Evolutionary conservation across 2,888 invertebrate species (phyloP).

Genomic region (Chalcis sispes): DNA sequence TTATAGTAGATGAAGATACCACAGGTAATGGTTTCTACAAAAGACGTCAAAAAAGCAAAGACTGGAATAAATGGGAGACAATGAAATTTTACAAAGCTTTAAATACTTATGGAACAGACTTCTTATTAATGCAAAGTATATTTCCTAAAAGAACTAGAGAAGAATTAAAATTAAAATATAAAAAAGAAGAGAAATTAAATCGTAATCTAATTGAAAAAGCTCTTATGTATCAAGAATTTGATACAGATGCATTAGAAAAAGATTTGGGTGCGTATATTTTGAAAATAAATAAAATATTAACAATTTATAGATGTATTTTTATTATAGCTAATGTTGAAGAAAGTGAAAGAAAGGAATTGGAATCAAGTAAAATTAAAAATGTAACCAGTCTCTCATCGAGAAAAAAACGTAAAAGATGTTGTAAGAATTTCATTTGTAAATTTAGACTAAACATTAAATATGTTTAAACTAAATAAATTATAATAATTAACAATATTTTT

Average conservation of each 20-base stretch:
- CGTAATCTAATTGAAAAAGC: constrained; percentile 86
- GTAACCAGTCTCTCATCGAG: constrained; percentile 45
- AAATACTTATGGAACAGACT: constrained; percentile 94
- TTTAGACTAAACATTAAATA: too few relatives aligned
- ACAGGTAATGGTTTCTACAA: constrained; percentile 82
- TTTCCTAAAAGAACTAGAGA: constrained; percentile 88
- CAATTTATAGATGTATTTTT: constrained; percentile 42
- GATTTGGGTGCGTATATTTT: constrained; percentile 77
- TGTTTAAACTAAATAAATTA: too few relatives aligned
- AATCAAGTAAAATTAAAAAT: constrained; percentile 57
- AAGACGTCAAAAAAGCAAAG: constrained; percentile 82
- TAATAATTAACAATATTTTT: constrained; percentile 13
- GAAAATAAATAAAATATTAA: not conserved
- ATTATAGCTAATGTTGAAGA: constrained; percentile 65
- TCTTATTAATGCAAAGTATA: constrained; percentile 89
- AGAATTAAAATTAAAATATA: constrained; percentile 94
- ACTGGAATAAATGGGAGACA: constrained; percentile 88
- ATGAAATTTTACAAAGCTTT: constrained; percentile 94
- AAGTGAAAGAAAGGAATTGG: constrained; percentile 61
- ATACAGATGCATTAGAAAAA: constrained; percentile 80
- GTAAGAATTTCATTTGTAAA: not conserved
- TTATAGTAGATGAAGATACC: constrained; percentile 82
- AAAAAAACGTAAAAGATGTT: constrained; percentile 58
- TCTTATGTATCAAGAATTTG: constrained; percentile 83
- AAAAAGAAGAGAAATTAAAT: constrained; percentile 91